phyloP scores from a whole-genome alignment of 2,113 vertebrate species.

The Nyctibius bracteatus region DNA sequence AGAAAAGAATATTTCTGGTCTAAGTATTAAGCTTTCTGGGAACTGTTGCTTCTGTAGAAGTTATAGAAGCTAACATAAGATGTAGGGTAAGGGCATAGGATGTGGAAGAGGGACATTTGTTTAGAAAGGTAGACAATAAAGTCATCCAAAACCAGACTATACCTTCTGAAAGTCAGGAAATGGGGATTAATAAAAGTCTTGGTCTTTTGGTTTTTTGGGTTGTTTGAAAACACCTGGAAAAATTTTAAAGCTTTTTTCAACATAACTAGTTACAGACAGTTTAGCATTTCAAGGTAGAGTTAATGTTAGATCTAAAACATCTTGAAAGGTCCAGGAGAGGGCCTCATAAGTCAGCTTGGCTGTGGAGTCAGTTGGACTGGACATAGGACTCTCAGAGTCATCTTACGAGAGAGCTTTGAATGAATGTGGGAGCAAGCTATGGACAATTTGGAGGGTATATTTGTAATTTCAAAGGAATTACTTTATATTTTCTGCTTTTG shows the following conservation, averaged over 20 bases:
- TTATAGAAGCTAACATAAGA: background rate
- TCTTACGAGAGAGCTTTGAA: background rate
- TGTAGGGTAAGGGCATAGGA: background rate
- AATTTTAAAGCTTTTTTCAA: background rate
- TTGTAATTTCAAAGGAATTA: background rate
- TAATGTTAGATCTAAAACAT: background rate
- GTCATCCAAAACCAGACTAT: background rate
- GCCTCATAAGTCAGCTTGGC: background rate
- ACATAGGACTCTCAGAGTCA: background rate
- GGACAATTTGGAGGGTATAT: background rate
- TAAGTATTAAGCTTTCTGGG: background rate
- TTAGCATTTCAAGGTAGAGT: background rate
- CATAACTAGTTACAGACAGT: background rate
- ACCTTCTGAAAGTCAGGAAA: background rate
- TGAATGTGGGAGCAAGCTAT: background rate
- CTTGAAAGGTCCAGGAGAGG: background rate
- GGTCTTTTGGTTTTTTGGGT: background rate
- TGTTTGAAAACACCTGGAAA: background rate
- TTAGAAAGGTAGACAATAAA: background rate
- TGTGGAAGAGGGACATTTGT: background rate
- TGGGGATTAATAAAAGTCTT: background rate
- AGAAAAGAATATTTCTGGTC: background rate
- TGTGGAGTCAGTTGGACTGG: background rate
- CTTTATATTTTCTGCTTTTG: background rate
- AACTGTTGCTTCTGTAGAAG: background rate